phyloP scores from a whole-genome alignment of 2,797 vertebrate species.

The Melanotaenia parkinsoni region DNA sequence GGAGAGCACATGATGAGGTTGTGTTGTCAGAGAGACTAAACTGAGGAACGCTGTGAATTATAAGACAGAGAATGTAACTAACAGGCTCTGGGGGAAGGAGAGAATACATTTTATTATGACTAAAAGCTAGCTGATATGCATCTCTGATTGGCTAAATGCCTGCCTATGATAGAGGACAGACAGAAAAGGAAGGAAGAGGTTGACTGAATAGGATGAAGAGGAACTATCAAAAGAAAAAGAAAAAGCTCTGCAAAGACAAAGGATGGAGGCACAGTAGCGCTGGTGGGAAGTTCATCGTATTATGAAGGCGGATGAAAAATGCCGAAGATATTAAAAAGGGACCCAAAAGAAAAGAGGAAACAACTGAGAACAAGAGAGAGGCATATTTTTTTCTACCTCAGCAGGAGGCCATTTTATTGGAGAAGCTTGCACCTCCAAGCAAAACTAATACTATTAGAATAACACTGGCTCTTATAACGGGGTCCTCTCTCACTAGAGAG shows the following conservation, averaged over 20 bases:
- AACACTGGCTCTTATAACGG: slow-evolving; percentile 24
- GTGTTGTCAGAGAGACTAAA: slow-evolving; percentile 1
- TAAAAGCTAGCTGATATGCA: slow-evolving; percentile 48
- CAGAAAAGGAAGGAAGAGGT: slow-evolving; percentile 23
- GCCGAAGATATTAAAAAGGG: slow-evolving; percentile 47
- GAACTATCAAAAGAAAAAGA: slow-evolving; percentile 34
- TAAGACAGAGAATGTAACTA: slow-evolving; percentile 18
- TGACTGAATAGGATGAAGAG: slow-evolving; percentile 13
- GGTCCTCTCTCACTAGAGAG: not conserved
- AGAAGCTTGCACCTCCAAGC: slow-evolving; percentile 29
- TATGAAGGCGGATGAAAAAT: slow-evolving; percentile 46
- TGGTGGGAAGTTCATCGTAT: slow-evolving; percentile 16
- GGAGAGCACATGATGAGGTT: not conserved
- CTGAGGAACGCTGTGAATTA: slow-evolving; percentile 25
- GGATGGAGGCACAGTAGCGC: slow-evolving; percentile 23
- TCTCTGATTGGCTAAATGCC: slow-evolving; percentile 55
- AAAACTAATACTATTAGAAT: slow-evolving; percentile 37
- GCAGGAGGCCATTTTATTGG: slow-evolving; percentile 51
- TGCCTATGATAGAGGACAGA: slow-evolving; percentile 45
- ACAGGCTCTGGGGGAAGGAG: not conserved
- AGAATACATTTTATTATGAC: slow-evolving; percentile 38
- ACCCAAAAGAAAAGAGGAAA: slow-evolving; percentile 17
- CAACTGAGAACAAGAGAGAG: slow-evolving; percentile 38
- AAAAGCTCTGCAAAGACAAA: slow-evolving; percentile 19
- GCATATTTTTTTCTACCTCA: slow-evolving; percentile 21